Conservation (phyloP, 2,797 vertebrate genomes). For the Acanthurus leucopareius region DNA sequence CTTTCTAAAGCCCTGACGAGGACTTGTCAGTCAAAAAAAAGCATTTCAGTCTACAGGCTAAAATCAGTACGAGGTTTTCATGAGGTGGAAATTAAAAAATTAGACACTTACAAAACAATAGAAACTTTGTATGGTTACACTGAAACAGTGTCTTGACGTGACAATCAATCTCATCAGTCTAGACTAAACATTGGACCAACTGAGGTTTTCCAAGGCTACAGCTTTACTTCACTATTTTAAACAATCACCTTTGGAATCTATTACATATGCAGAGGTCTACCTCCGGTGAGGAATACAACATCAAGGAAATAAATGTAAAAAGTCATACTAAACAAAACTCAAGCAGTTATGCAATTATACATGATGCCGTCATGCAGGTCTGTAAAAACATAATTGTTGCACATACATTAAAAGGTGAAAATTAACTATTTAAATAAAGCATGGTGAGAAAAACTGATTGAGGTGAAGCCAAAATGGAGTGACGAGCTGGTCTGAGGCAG, state of each 20-base stretch:
- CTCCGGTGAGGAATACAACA: constrained; percentile 63
- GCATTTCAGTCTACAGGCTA: constrained; percentile 46
- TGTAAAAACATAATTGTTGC: constrained; percentile 76
- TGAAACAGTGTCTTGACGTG: constrained; percentile 45
- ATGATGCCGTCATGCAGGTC: constrained; percentile 84
- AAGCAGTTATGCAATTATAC: constrained; percentile 88
- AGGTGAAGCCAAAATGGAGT: constrained; percentile 84
- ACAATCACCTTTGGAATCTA: constrained; percentile 75
- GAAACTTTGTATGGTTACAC: constrained; percentile 50
- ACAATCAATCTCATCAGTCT: constrained; percentile 48
- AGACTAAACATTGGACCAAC: constrained; percentile 64
- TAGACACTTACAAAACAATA: constrained; percentile 50
- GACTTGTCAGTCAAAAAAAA: constrained; percentile 56
- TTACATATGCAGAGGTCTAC: constrained; percentile 56
- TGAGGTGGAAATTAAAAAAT: constrained; percentile 47
- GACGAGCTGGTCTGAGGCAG: constrained; percentile 64
- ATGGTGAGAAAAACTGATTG: constrained; percentile 84
- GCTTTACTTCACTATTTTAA: constrained; percentile 57
- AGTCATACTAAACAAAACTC: constrained; percentile 64
- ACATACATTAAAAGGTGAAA: constrained; percentile 81
- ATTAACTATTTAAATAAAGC: constrained; percentile 86
- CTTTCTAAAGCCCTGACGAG: constrained; percentile 47
- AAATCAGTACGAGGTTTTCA: constrained; percentile 38
- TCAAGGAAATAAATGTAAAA: constrained; percentile 50
- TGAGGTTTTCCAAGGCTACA: constrained; percentile 67